Conservation (phyloP, 1,140 invertebrate species). For the Drosophila lini region DNA sequence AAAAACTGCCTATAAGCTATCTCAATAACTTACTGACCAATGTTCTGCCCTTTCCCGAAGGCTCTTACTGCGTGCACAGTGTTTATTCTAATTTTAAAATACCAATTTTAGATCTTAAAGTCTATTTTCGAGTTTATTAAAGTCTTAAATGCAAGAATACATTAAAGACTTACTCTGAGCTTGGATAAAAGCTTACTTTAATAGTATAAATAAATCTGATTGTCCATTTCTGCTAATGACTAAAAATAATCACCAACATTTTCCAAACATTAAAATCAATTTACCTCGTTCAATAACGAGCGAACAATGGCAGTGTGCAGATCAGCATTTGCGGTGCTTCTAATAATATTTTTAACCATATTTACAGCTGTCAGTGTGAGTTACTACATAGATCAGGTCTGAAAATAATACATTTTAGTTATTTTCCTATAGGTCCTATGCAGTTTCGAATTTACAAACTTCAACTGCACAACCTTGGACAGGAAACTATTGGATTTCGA, state of each 20-base stretch:
- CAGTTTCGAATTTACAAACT: constrained; percentile 17
- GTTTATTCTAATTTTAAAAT: constrained; percentile 2
- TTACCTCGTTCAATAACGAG: background rate
- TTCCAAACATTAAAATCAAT: background rate
- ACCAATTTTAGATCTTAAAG: background rate
- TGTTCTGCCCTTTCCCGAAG: background rate
- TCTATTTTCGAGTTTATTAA: background rate
- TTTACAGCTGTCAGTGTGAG: background rate
- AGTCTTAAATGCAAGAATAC: background rate
- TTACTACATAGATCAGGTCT: background rate
- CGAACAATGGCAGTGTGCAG: background rate
- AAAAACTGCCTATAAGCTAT: constrained; percentile 2
- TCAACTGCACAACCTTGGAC: constrained; percentile 9
- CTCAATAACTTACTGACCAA: background rate
- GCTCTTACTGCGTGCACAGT: background rate
- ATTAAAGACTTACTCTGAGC: background rate
- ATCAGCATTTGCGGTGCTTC: background rate
- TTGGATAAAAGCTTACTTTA: background rate
- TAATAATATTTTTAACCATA: background rate
- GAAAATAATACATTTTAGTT: too few relatives aligned
- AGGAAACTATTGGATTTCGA: background rate
- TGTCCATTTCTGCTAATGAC: background rate
- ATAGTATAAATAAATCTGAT: background rate
- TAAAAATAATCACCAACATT: background rate
- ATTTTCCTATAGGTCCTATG: background rate